Evolutionary conservation across 2,113 vertebrate genomes (phyloP), one percentile per base, ranked within the genome.

Genomic region (Piaya cayana): DNA sequence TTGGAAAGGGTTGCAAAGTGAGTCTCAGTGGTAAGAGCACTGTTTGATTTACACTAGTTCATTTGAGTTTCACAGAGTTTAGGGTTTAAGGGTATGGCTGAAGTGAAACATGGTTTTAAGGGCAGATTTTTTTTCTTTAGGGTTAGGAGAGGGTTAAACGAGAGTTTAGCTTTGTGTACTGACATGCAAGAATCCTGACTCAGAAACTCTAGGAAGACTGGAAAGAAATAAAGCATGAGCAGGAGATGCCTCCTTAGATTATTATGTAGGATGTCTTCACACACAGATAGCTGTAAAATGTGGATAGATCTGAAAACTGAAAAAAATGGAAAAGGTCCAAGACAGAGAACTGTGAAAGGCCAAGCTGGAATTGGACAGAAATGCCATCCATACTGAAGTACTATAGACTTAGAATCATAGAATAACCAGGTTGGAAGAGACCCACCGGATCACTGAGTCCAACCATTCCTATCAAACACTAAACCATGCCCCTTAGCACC

Each of bases 1-100:
- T 97, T 97, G 98, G 97, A 96, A 98, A 96, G 95, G 65, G 42
- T 96, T 97, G 94, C 91, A 90, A 90, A 96, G 97, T 19, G 59
- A 86, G 94, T 82, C 79, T 88, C 76, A 87, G 43, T 88, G 90
- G 95, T 92, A 94, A 96, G 91, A 95, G 65, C 68, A 76, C 88
- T 80, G 70, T 84, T 96, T 97, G 96, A 97, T 96, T 97, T 95
- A 88, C 59, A 71, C 74, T 69, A 52, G 63, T 76, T 93, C 62
- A 5, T 94, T 93, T 88, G 72, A 82, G 93, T 91, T 96, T 78
- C 76, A 56, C 60, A 50, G 82, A 83, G 74, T 65, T 91, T 93
- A 56, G 87, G 45, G 22, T 88, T 93, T 75, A 81, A 74, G 2
- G 17, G 71, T 83, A 68, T 60, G 63, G 39, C 36, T 71, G 37